phyloP scores from a whole-genome alignment of 2,113 vertebrate genomes.

The Platysteira castanea region DNA sequence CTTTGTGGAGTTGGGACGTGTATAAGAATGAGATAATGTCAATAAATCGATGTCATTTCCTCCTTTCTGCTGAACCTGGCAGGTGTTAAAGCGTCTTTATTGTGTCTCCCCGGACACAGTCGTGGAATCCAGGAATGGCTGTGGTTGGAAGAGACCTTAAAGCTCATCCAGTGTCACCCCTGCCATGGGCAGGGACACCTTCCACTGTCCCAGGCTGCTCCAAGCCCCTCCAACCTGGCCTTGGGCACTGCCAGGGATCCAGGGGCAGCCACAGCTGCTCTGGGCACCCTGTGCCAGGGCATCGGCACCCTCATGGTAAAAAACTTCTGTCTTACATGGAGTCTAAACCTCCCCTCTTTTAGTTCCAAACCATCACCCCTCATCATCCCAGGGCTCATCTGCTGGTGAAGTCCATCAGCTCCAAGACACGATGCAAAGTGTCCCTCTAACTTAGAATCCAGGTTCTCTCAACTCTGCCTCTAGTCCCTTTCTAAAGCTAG shows the following conservation, averaged over 20 bases:
- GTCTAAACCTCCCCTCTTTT: neutral
- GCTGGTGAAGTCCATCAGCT: neutral
- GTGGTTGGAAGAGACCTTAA: neutral
- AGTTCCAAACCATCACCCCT: neutral
- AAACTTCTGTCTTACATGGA: neutral
- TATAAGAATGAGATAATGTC: too few species aligned
- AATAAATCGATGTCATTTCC: too few species aligned
- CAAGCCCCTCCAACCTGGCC: accelerated
- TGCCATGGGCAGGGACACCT: neutral
- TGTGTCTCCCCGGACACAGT: too few species aligned
- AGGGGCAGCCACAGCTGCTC: neutral
- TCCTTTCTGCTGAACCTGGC: too few species aligned
- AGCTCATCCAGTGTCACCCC: accelerated
- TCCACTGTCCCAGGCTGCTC: accelerated
- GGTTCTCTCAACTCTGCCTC: neutral
- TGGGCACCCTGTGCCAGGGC: neutral
- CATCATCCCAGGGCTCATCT: neutral
- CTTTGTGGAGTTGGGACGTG: too few species aligned
- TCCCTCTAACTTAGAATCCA: neutral
- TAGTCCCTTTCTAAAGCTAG: neutral
- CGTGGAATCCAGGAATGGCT: neutral
- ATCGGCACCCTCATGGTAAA: accelerated
- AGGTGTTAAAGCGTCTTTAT: too few species aligned
- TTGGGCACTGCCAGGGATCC: neutral
- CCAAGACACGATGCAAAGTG: neutral